Percentiles rank a stretch among this genome's conserved stretches.
Evolutionary conservation across 1,140 invertebrate species (phyloP).

Genomic region (Conus ventricosus): DNA sequence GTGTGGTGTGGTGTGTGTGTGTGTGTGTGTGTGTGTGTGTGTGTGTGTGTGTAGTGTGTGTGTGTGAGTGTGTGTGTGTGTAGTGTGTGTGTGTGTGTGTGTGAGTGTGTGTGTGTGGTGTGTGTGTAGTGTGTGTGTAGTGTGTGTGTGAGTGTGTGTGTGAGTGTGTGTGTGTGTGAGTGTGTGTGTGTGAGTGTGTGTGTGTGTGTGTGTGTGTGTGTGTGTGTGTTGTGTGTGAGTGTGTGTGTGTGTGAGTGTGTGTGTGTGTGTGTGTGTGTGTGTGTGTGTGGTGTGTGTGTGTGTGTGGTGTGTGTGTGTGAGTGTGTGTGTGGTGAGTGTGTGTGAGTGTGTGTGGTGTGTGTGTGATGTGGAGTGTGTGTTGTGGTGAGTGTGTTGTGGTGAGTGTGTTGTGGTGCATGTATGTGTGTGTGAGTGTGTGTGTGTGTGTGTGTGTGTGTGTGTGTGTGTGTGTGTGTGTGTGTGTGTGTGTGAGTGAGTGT

Average conservation of each 20-base stretch:
- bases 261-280: neutral
- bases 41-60: too few species aligned
- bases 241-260: neutral
- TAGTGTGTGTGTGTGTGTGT: constrained; percentile 11
- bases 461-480: constrained; percentile 31
- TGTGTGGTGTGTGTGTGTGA: constrained; percentile 1
- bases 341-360: constrained; percentile 8
- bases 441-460: neutral
- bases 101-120: neutral
- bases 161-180: constrained; percentile 20
- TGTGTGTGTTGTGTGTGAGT: neutral
- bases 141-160: neutral
- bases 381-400: neutral
- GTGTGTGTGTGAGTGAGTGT: neutral
- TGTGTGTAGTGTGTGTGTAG: constrained; percentile 10
- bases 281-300: constrained; percentile 29
- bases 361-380: neutral
- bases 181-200: neutral
- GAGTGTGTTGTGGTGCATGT: neutral
- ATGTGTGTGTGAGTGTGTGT: neutral
- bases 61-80: neutral
- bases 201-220: neutral
- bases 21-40: neutral
- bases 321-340: neutral
- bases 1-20: neutral